Base-by-base conservation (phyloP, 2,888 invertebrate species). In the Zaprionus bogoriensis region DNA sequence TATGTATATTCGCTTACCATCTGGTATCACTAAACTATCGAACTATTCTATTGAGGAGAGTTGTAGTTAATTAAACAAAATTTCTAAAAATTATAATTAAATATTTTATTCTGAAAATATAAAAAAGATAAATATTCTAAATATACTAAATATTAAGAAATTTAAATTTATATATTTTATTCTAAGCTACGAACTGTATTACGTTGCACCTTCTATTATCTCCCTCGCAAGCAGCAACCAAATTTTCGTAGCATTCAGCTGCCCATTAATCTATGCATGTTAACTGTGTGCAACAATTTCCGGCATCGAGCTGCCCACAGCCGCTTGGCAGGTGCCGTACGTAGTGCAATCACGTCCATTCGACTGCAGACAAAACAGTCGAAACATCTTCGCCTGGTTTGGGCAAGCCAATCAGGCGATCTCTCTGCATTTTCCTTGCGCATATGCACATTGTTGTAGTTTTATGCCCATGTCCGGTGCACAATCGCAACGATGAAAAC, bases 401-500 rank as follows among this genome's bases (percentile, higher is more conserved):
- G n/a, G 23, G 32, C 17, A 19, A 47, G 53, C 45, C 69, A 62
- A 76, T 73, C 77, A 61, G 12, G 20, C 55, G 59, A 79, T 76
- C 80, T 73, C 60, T 62, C 60, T 61, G 55, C 55, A 81, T 58
- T 75, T 62, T 48, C 38, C 55, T 25, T 63, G 62, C 47, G 58
- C 66, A 60, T 58, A 52, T 60, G 52, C 48, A 50, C 64, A 54
- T 67, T 76, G 72, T 65, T 60, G 55, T 30, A 67, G 27, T 72
- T 54, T 30, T 47, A 69, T 72, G 63, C 62, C 66, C 67, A 76
- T 69, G 55, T 79, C 74, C 77, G 68, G 55, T 32, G 52, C 46
- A 51, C 53, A 59, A 42, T 45, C 53, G 41, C 57, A 64, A n/a
- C 46, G 41, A 7, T 44, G 61, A 41, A 67, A 71, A 69, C 65